phyloP scores from a whole-genome alignment of 2,113 vertebrate species.

The Brachyhypopomus occidentalis region DNA sequence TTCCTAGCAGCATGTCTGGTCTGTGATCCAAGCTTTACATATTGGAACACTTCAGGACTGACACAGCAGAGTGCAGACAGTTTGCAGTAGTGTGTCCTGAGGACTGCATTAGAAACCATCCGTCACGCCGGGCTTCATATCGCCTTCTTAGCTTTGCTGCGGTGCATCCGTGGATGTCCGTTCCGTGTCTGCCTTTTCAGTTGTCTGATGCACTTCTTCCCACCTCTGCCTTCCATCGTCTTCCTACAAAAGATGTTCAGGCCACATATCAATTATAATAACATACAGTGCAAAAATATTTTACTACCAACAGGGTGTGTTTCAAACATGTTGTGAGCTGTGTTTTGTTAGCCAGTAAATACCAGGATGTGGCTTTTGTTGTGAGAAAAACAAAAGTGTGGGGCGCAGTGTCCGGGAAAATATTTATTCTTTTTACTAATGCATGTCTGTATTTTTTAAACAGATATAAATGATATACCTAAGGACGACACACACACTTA shows the following conservation, averaged over 20 bases:
- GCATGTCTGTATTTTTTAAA: too few relatives aligned
- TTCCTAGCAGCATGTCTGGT: not conserved
- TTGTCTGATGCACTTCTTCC: conserved; percentile 60
- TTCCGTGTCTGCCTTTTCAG: conserved; percentile 19
- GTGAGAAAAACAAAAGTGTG: too few relatives aligned
- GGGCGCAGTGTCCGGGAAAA: too few relatives aligned
- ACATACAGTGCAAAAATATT: not conserved
- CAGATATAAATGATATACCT: too few relatives aligned
- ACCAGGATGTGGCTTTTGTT: too few relatives aligned
- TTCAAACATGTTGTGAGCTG: not conserved
- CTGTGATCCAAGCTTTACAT: not conserved
- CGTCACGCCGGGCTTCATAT: not conserved
- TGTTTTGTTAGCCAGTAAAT: not conserved
- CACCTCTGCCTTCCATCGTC: conserved; percentile 48
- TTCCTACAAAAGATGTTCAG: conserved; percentile 47
- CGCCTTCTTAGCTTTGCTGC: not conserved
- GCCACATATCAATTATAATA: not conserved
- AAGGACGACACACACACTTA: too few relatives aligned
- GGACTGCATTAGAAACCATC: not conserved
- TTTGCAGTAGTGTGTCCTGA: not conserved
- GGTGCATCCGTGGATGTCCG: not conserved
- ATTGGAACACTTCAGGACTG: not conserved
- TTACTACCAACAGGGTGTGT: not conserved
- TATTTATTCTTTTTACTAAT: too few relatives aligned
- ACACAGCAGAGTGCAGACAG: not conserved